Conservation (phyloP, 2,113 vertebrate genomes). For the Ictalurus punctatus region DNA sequence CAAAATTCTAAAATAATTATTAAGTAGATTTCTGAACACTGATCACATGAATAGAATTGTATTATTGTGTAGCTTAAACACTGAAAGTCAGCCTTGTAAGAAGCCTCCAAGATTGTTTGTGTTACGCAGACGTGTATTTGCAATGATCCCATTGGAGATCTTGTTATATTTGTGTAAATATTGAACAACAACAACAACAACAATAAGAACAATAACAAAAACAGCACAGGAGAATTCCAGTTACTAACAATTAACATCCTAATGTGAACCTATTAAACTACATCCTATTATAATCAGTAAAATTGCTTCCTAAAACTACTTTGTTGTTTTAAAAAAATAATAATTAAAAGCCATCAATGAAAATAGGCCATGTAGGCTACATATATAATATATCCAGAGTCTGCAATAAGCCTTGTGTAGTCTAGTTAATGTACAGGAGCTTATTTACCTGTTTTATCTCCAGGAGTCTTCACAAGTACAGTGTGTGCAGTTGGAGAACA, state of each 20-base stretch:
- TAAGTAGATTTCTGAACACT: no score
- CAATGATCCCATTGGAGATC: no score
- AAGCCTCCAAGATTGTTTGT: no score
- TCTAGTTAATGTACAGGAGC: neutral
- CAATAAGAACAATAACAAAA: no score
- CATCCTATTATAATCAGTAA: neutral
- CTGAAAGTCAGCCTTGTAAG: no score
- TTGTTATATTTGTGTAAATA: no score
- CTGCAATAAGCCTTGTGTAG: neutral
- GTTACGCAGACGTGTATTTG: no score
- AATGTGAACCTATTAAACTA: neutral
- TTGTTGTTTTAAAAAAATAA: neutral
- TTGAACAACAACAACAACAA: no score
- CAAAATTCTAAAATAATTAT: no score
- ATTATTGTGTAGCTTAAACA: no score
- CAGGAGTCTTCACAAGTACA: neutral
- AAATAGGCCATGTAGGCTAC: neutral
- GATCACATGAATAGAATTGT: no score
- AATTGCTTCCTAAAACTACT: neutral
- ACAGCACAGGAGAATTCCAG: neutral
- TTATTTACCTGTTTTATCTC: neutral
- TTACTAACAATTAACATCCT: neutral
- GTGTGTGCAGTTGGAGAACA: neutral
- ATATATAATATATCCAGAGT: neutral
- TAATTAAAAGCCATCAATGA: neutral